Conservation (phyloP, 2,888 invertebrate genomes). For the Leptopilina drosophilae region DNA sequence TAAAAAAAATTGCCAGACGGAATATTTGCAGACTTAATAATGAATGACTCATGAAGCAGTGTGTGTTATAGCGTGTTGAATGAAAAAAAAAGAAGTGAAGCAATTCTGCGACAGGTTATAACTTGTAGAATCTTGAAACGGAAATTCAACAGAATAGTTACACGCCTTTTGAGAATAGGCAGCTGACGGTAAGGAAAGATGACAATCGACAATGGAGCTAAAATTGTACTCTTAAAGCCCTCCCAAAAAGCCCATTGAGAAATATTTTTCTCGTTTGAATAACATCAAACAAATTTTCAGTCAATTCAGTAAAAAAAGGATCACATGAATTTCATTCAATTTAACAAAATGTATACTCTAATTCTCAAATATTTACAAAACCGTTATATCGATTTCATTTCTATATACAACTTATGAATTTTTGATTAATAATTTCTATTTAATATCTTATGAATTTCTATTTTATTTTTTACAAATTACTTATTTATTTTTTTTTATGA, state of each 20-base stretch:
- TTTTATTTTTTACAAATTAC: too few relatives aligned
- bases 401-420: too few relatives aligned
- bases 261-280: slow-evolving; percentile 20
- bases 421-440: too few relatives aligned
- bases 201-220: slow-evolving; percentile 31
- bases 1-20: background rate
- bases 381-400: background rate
- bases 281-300: slow-evolving; percentile 8
- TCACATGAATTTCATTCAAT: slow-evolving; percentile 5
- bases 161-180: slow-evolving; percentile 33
- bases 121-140: slow-evolving; percentile 13
- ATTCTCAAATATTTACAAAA: slow-evolving; percentile 20
- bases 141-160: slow-evolving; percentile 24
- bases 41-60: slow-evolving; percentile 11
- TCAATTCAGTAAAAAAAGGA: background rate
- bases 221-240: slow-evolving; percentile 27
- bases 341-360: background rate
- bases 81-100: slow-evolving; percentile 19
- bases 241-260: slow-evolving; percentile 4
- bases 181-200: slow-evolving; percentile 20
- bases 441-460: too few relatives aligned
- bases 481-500: too few relatives aligned
- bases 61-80: slow-evolving; percentile 27
- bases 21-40: slow-evolving; percentile 27
- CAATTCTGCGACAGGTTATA: slow-evolving; percentile 34